These are phyloP conservation scores for Ceyx melanurus DNA, from an alignment of 2,113 vertebrate genomes.

Conservation along the genomic window DNA sequence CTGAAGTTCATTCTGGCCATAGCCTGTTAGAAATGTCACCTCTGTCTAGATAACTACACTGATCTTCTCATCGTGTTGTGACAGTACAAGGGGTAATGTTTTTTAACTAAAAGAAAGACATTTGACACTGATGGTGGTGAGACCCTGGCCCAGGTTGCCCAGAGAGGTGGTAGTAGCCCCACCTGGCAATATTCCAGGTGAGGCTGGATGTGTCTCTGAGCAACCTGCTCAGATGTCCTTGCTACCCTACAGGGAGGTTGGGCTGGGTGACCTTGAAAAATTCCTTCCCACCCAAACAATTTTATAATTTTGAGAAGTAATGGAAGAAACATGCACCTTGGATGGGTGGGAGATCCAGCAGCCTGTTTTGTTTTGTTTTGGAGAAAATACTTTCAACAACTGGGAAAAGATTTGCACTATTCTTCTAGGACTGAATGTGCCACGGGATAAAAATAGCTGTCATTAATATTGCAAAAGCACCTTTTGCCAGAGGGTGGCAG, in stretches of 20 bases:
- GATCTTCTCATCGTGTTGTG: not conserved
- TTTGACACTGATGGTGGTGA: not conserved
- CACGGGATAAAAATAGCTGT: not conserved
- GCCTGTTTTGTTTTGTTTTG: not conserved
- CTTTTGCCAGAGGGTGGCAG: conserved; percentile 34
- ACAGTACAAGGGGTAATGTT: not conserved
- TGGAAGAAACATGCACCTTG: not conserved
- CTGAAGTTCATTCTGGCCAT: not conserved
- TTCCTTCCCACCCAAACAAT: not conserved
- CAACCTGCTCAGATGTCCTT: not conserved
- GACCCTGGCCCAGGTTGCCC: not conserved
- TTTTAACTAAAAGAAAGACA: not conserved
- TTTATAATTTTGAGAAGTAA: not conserved
- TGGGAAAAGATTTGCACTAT: not conserved
- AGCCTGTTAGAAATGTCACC: not conserved
- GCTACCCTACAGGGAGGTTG: not conserved
- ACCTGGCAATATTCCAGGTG: not conserved
- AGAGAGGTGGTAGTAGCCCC: not conserved
- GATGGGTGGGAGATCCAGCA: no score
- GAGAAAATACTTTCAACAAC: not conserved
- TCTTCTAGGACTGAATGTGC: not conserved
- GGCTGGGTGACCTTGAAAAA: not conserved
- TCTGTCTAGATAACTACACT: not conserved
- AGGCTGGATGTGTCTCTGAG: not conserved
- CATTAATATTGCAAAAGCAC: not conserved